Percentiles rank a stretch among this genome's conserved stretches.
phyloP scores from a whole-genome alignment of 2,113 vertebrate species.

The Chlorocebus sabaeus region DNA sequence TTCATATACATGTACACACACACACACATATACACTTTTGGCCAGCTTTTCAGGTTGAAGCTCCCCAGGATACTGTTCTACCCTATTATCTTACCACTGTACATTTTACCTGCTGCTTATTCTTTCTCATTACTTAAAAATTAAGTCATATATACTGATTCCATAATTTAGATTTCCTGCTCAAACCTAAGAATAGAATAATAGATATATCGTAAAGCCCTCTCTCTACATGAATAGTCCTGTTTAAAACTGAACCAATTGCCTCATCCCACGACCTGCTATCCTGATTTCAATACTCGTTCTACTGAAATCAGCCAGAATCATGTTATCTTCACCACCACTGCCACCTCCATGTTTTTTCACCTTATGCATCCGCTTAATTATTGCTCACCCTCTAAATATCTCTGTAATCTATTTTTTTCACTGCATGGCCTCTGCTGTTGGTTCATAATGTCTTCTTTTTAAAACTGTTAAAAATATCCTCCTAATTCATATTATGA shows the following conservation, averaged over 20 bases:
- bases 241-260: not conserved
- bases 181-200: not conserved
- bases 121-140: conserved; percentile 16
- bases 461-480: not conserved
- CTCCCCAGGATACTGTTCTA: not conserved
- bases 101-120: not conserved
- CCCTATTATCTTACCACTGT: not conserved
- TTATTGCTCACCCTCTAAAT: not conserved
- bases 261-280: not conserved
- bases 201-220: not conserved
- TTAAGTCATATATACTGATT: not conserved
- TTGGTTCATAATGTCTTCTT: not conserved
- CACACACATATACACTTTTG: not conserved
- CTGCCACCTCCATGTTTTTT: not conserved
- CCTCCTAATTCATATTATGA: not conserved
- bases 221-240: not conserved
- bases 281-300: not conserved
- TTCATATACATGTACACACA: no score
- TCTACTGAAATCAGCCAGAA: not conserved
- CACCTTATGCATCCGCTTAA: not conserved
- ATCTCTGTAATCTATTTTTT: not conserved
- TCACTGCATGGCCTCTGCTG: not conserved
- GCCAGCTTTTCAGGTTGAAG: not conserved
- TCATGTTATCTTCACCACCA: not conserved
- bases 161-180: not conserved